Conservation (phyloP, 2,113 vertebrate species). For the Neolamprologus sp. region DNA sequence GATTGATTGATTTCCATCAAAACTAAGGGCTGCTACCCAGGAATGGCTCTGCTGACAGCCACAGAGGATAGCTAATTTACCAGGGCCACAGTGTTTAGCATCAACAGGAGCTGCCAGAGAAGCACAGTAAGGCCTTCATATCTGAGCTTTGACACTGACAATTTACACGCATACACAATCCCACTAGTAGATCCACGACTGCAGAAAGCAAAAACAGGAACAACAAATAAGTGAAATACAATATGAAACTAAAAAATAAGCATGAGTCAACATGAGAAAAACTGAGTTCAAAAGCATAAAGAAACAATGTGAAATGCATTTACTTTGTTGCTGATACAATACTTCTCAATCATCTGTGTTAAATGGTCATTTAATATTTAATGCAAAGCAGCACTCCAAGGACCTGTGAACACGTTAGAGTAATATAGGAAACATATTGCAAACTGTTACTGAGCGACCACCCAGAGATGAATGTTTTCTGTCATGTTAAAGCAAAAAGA, state of each 20-base stretch:
- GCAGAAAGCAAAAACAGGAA: not conserved
- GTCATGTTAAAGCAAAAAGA: not conserved
- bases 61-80: not conserved
- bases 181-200: fast-evolving
- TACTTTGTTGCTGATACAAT: not conserved
- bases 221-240: not conserved
- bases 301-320: not conserved
- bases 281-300: not conserved
- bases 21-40: not conserved
- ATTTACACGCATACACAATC: fast-evolving
- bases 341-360: not conserved
- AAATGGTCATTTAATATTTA: not conserved
- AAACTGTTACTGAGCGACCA: not conserved
- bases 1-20: not conserved
- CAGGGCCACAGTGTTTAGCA: not conserved
- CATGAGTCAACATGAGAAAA: not conserved
- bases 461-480: not conserved
- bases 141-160: not conserved
- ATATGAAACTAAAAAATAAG: not conserved
- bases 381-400: not conserved
- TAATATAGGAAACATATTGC: not conserved
- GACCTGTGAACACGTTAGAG: fast-evolving
- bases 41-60: not conserved
- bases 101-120: not conserved
- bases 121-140: not conserved